phyloP scores from a whole-genome alignment of 1,140 invertebrate species.

The Solenopsis fugax region DNA sequence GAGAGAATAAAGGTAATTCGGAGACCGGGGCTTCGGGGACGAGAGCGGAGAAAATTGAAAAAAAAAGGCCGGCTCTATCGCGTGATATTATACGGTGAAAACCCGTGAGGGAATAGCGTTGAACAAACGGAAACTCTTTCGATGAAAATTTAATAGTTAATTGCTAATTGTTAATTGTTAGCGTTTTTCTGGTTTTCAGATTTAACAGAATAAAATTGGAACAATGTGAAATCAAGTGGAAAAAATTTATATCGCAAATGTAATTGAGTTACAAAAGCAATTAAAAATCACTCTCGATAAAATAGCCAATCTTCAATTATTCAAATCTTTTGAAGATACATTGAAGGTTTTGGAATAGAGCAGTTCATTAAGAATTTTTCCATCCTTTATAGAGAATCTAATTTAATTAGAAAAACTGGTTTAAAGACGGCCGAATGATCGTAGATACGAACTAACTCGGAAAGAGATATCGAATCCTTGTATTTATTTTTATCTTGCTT shows the following conservation, averaged over 20 bases:
- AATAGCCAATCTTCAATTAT: not conserved
- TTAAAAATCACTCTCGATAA: not conserved
- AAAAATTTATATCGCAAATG: not conserved
- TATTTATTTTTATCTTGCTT: not conserved
- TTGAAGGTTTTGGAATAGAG: not conserved
- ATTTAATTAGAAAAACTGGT: not conserved
- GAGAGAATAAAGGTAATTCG: conserved; percentile 63
- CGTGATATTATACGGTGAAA: conserved; percentile 46
- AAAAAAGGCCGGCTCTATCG: conserved; percentile 43
- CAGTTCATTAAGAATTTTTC: not conserved
- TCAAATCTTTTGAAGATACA: not conserved
- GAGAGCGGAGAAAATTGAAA: conserved; percentile 25
- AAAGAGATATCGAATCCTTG: not conserved
- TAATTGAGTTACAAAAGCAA: not conserved
- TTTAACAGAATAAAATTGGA: not conserved
- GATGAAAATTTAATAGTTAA: conserved; percentile 35
- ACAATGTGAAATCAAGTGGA: not conserved
- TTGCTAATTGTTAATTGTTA: conserved; percentile 32
- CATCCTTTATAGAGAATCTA: not conserved
- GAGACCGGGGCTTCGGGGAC: conserved; percentile 11
- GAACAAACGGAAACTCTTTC: conserved; percentile 62
- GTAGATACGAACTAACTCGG: not conserved
- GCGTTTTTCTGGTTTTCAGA: not conserved
- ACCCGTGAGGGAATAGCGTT: not conserved
- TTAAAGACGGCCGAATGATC: not conserved